phyloP scores from a whole-genome alignment of 1,140 invertebrate species.

The Maniola jurtina region DNA sequence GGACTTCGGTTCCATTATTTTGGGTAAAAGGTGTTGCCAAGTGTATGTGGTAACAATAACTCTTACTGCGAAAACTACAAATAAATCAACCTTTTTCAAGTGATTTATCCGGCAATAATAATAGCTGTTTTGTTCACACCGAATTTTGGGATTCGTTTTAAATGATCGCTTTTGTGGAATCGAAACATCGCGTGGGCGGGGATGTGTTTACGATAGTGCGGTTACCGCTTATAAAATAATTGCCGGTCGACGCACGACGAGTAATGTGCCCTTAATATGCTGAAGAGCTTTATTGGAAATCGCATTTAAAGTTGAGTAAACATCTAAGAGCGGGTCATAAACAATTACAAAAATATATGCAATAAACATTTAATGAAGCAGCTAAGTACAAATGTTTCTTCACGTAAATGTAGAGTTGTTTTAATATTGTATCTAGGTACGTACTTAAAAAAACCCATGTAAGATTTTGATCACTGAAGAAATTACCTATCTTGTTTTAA shows the following conservation, averaged over 20 bases:
- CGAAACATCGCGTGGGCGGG: slow-evolving; percentile 36
- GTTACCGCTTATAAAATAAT: slow-evolving; percentile 33
- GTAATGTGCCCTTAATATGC: slow-evolving; percentile 31
- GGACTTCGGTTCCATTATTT: slow-evolving; percentile 19
- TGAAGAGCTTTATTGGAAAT: slow-evolving; percentile 13
- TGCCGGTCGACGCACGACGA: slow-evolving; percentile 35
- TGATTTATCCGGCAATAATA: slow-evolving; percentile 36
- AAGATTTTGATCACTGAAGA: no score
- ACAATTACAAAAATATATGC: not conserved
- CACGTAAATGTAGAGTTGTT: no score
- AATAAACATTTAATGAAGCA: not conserved
- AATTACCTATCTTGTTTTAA: no score
- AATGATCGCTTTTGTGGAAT: slow-evolving; percentile 38
- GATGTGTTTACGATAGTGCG: slow-evolving; percentile 36
- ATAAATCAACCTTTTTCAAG: slow-evolving; percentile 40
- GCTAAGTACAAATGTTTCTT: no score
- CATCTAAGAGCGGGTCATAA: slow-evolving; percentile 6
- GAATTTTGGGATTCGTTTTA: slow-evolving; percentile 37
- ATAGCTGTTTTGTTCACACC: slow-evolving; percentile 41
- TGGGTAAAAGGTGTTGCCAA: slow-evolving; percentile 33
- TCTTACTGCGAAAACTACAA: slow-evolving; percentile 26
- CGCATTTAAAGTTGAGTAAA: slow-evolving; percentile 3
- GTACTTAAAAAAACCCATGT: no score
- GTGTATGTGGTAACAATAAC: slow-evolving; percentile 39
- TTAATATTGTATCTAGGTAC: no score